Percentiles rank a stretch among this genome's conserved stretches.
Evolutionary conservation across 2,797 vertebrate species (phyloP).

Genomic region (Scleropages formosus): DNA sequence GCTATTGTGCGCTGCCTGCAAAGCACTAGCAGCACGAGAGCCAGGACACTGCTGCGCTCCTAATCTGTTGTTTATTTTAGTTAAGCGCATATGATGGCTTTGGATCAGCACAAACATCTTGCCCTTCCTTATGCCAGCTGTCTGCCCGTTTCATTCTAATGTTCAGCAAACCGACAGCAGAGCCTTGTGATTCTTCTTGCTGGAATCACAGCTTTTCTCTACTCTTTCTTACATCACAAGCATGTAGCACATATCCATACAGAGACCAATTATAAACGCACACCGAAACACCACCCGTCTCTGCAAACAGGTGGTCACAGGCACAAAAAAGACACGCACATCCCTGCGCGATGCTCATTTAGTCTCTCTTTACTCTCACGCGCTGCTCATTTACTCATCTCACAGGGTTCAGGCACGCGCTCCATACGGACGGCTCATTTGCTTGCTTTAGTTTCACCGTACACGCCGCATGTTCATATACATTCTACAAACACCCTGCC

Average conservation of each 20-base stretch:
- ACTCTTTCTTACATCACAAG: constrained; percentile 15
- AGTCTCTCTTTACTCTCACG: too few relatives aligned
- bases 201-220: not conserved
- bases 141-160: not conserved
- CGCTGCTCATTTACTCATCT: too few relatives aligned
- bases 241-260: not conserved
- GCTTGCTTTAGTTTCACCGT: too few relatives aligned
- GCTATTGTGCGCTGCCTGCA: not conserved
- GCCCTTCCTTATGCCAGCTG: not conserved
- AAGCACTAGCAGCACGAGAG: constrained; percentile 6
- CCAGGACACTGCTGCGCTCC: not conserved
- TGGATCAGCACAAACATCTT: too few relatives aligned
- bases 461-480: too few relatives aligned
- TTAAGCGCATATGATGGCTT: not conserved
- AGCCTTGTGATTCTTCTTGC: not conserved
- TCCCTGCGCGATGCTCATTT: too few relatives aligned
- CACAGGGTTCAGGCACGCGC: too few relatives aligned
- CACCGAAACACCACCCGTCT: constrained; percentile 2
- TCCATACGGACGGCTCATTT: too few relatives aligned
- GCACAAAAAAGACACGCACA: too few relatives aligned
- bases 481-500: too few relatives aligned
- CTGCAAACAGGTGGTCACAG: not conserved
- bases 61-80: too few relatives aligned
- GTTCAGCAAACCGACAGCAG: not conserved
- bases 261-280: constrained; percentile 3